phyloP scores from a whole-genome alignment of 2,797 vertebrate species.

The Okamejei kenojei region DNA sequence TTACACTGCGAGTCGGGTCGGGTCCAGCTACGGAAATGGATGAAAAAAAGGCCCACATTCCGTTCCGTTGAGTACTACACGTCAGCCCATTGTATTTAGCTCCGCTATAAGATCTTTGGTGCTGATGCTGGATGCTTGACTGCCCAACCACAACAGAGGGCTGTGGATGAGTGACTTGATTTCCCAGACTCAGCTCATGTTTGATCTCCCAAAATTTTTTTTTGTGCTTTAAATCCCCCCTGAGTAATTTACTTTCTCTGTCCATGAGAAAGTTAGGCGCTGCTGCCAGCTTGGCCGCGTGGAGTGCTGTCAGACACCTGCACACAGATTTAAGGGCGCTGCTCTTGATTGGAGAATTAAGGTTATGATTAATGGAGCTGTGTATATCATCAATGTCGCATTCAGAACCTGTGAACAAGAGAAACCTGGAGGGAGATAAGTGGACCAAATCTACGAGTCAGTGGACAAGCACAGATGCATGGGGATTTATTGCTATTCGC shows the following conservation, averaged over 20 bases:
- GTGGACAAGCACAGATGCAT: neutral
- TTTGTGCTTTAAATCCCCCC: neutral
- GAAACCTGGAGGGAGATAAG: neutral
- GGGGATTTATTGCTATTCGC: no score
- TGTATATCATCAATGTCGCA: neutral
- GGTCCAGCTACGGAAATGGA: no score
- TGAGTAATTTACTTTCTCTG: neutral
- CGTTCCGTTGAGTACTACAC: no score
- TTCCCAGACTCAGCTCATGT: neutral
- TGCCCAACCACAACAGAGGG: neutral
- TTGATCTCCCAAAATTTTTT: conserved; percentile 1
- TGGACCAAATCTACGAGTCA: neutral
- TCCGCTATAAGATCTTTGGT: no score
- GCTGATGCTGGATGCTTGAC: neutral
- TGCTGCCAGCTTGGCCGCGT: neutral
- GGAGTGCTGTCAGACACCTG: neutral
- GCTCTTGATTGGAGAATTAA: neutral
- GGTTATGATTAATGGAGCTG: neutral
- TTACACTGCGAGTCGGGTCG: no score
- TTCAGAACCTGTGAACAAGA: neutral
- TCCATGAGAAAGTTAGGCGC: neutral
- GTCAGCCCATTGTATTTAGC: no score
- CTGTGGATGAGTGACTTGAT: neutral
- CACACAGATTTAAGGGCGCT: neutral
- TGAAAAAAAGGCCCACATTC: no score